phyloP scores from a whole-genome alignment of 2,888 invertebrate genomes.

The Thalpophila matura region DNA sequence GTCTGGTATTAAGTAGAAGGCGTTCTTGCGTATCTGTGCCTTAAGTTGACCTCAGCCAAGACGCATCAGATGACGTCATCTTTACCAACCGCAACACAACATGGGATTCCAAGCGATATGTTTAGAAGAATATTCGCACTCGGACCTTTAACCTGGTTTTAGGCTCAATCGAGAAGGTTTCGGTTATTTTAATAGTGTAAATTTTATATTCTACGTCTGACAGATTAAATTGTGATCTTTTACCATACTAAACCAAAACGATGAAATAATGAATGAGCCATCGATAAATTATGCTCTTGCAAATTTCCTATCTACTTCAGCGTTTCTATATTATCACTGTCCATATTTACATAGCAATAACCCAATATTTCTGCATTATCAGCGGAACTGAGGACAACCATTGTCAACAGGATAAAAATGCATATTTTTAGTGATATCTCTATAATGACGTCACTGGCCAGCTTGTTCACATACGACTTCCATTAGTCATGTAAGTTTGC shows the following conservation, averaged over 20 bases:
- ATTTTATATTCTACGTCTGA: neutral
- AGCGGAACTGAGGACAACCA: constrained; percentile 4
- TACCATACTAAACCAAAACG: neutral
- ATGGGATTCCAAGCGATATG: constrained; percentile 17
- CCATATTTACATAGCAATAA: neutral
- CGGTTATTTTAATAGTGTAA: neutral
- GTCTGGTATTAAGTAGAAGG: constrained; percentile 26
- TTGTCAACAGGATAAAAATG: constrained; percentile 20
- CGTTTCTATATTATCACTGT: neutral
- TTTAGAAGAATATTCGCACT: constrained; percentile 4
- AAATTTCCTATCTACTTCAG: neutral
- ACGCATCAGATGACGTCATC: constrained; percentile 72
- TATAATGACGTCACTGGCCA: constrained; percentile 36
- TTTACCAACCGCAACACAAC: constrained; percentile 52
- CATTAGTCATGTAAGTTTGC: constrained; percentile 76
- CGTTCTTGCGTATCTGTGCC: constrained; percentile 26
- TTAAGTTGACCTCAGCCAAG: constrained; percentile 70
- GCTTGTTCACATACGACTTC: constrained; percentile 58
- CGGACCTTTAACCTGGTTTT: constrained; percentile 14
- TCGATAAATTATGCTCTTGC: neutral
- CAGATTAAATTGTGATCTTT: neutral
- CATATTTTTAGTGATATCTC: constrained; percentile 46
- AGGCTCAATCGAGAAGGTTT: neutral
- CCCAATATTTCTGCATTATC: constrained; percentile 8
- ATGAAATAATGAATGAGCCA: neutral